A percentile compares a stretch with the other conserved stretches of the same genome.
phyloP scores from a whole-genome alignment of 2,113 vertebrate species.

The Actenoides hombroni region DNA sequence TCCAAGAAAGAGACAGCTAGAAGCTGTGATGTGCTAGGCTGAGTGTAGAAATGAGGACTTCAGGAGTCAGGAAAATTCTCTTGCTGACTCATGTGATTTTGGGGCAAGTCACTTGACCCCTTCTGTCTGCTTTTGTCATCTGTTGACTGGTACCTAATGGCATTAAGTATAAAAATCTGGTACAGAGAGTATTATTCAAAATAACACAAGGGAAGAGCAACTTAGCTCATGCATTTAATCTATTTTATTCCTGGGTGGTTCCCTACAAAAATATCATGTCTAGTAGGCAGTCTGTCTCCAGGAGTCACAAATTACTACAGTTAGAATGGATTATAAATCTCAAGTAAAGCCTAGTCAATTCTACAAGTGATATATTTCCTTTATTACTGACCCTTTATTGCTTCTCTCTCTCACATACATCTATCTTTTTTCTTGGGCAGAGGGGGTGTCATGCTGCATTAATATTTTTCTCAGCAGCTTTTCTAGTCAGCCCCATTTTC shows the following conservation, averaged over 20 bases:
- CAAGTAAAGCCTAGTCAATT: conserved; percentile 59
- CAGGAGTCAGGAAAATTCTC: neutral
- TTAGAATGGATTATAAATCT: conserved; percentile 67
- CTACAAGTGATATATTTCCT: conserved; percentile 68
- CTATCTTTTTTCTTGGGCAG: neutral
- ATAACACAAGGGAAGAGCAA: neutral
- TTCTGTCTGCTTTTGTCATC: neutral
- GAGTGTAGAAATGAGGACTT: neutral
- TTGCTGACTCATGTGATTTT: neutral
- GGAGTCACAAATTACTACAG: conserved; percentile 52
- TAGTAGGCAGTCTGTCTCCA: conserved; percentile 43
- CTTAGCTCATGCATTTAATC: neutral
- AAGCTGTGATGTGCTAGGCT: neutral
- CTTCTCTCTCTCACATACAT: conserved; percentile 26
- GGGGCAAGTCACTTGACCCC: neutral
- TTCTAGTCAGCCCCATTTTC: neutral
- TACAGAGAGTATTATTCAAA: neutral
- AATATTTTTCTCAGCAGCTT: conserved; percentile 22
- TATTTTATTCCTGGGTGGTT: conserved; percentile 38
- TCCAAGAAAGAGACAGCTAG: neutral
- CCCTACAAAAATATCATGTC: conserved; percentile 7
- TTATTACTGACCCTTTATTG: conserved; percentile 71
- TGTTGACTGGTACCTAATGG: neutral
- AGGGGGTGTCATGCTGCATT: neutral
- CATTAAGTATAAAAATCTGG: neutral